phyloP scores from a whole-genome alignment of 2,113 vertebrate species.

The Casuarius casuarius region DNA sequence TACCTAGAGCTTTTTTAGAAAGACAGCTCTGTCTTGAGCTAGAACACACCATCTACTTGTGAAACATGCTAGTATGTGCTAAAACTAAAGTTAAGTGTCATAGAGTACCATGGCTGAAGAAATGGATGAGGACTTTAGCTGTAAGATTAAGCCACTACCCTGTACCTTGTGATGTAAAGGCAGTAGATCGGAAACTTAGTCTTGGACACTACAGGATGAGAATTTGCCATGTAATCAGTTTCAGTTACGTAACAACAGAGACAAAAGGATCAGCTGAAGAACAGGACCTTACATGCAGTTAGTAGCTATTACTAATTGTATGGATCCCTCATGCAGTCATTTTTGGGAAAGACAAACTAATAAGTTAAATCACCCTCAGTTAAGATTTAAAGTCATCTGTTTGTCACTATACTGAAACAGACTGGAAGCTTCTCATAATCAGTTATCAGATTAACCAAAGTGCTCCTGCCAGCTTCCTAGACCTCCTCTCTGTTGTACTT shows the following conservation, averaged over 20 bases:
- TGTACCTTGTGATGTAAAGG: too few relatives aligned
- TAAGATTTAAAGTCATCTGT: background rate
- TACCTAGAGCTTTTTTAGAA: background rate
- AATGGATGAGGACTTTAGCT: too few relatives aligned
- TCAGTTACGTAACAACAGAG: background rate
- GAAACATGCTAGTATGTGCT: rapidly evolving
- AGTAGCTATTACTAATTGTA: background rate
- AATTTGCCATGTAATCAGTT: background rate
- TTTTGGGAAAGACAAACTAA: background rate
- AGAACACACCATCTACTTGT: background rate
- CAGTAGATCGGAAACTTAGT: background rate
- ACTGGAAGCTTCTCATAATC: background rate
- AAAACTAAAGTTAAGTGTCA: background rate
- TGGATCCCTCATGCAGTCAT: background rate
- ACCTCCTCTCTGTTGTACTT: background rate
- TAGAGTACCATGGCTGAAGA: background rate
- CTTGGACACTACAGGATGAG: background rate
- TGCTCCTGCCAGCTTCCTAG: background rate
- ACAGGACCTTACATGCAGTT: background rate
- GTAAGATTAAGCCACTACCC: background rate
- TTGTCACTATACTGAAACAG: background rate
- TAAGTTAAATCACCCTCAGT: background rate
- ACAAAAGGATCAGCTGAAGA: background rate
- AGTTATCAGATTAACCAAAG: background rate
- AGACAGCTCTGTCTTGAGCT: background rate